Percentiles rank a stretch among this genome's conserved stretches.
Evolutionary conservation across 2,797 vertebrate species (phyloP).

Genomic region (Stomatorhinus walkeri): DNA sequence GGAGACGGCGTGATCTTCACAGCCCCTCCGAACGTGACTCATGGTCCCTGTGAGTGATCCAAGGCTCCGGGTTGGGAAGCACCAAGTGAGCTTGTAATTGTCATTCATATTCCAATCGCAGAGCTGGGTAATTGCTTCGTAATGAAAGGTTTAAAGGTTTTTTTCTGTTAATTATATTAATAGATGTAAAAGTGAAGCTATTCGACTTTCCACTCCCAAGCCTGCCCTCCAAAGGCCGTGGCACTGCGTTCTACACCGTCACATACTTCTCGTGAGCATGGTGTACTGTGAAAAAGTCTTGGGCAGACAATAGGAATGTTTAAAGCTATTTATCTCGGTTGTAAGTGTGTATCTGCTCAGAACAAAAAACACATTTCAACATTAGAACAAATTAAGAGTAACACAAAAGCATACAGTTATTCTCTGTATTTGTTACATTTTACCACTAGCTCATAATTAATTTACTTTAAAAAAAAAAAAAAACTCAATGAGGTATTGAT

Average conservation of each 20-base stretch:
- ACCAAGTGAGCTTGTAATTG: background rate
- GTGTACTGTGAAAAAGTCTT: background rate
- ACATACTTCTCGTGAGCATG: background rate
- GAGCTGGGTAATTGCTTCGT: constrained; percentile 7
- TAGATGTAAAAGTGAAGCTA: constrained; percentile 1
- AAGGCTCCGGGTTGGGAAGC: background rate
- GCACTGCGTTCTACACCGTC: background rate
- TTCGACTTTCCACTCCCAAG: background rate
- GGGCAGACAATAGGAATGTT: background rate
- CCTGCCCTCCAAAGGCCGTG: background rate
- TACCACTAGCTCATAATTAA: background rate
- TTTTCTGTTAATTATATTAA: background rate
- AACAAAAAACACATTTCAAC: background rate
- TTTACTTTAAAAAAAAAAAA: background rate
- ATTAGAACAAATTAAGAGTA: background rate
- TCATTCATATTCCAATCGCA: constrained; percentile 7
- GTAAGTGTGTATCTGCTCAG: background rate
- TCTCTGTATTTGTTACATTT: background rate
- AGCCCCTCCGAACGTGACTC: constrained; percentile 7
- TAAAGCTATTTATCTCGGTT: background rate
- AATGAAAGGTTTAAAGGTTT: constrained; percentile 17
- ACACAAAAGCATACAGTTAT: background rate
- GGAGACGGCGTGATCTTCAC: background rate
- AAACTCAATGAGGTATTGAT: background rate
- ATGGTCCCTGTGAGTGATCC: background rate